Conservation (phyloP, 2,888 invertebrate species). For the Catocala fraxini region DNA sequence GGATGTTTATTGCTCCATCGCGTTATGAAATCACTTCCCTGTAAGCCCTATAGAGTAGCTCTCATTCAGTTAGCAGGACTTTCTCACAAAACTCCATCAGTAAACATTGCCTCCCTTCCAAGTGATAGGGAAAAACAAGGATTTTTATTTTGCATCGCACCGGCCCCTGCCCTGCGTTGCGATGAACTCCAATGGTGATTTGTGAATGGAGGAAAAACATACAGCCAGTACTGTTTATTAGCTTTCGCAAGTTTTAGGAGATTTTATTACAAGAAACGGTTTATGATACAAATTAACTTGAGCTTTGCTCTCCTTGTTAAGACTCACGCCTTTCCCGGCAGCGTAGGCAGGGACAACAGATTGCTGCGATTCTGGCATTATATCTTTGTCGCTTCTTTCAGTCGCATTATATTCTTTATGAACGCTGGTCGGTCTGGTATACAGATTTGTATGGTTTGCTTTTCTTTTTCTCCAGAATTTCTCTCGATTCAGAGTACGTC, state of each 20-base stretch:
- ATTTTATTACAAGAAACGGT: slow-evolving; percentile 8
- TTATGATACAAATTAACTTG: slow-evolving; percentile 3
- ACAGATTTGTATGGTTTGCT: too few species aligned
- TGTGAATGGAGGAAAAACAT: slow-evolving; percentile 8
- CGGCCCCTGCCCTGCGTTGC: not conserved
- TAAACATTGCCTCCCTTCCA: not conserved
- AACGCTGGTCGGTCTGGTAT: too few species aligned
- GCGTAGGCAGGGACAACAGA: too few species aligned
- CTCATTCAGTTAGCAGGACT: not conserved
- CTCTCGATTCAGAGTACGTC: too few species aligned
- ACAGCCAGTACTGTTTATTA: slow-evolving; percentile 10
- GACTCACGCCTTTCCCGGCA: too few species aligned
- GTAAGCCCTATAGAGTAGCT: not conserved
- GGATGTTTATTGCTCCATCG: slow-evolving; percentile 5
- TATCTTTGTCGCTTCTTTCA: too few species aligned
- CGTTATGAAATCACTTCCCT: slow-evolving; percentile 3
- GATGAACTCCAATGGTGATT: not conserved
- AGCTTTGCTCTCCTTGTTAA: too few species aligned
- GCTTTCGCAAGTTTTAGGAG: not conserved
- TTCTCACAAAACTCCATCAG: not conserved
- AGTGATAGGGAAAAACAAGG: slow-evolving; percentile 5
- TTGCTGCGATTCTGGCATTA: too few species aligned
- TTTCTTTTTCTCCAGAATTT: too few species aligned
- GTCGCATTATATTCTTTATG: too few species aligned
- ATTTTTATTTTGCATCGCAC: slow-evolving; percentile 6